Evolutionary conservation across 2,888 invertebrate genomes (phyloP), one percentile per base, ranked within the genome.

Genomic region (Mechanitis mazaeus): DNA sequence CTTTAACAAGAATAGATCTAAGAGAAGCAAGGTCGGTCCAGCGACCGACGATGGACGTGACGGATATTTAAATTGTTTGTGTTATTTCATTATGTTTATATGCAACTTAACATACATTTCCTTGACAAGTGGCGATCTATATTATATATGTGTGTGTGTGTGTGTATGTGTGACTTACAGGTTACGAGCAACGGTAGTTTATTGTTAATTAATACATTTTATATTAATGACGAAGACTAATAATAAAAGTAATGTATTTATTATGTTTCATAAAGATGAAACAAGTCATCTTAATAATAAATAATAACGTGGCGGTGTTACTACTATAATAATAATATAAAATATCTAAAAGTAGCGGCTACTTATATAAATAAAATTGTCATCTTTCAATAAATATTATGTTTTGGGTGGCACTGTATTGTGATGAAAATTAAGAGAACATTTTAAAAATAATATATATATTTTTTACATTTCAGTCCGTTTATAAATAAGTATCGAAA

Each of bases 341-440:
- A 42, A 42, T 42, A 42, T 54, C 63, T 68, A 68, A 65, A 67
- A 65, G 67, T 67, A 65, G 56, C 61, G 20, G 20, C 64, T 60
- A 64, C 66, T 66, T 64, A 56, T 61, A 61, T 60, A 58, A 68
- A 66, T 68, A 63, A 63, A 64, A 61, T 64, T 54, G 38, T 42
- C 63, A 70, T 75, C 76, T 77, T 73, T 73, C 73, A 71, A 68
- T 64, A 65, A 60, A 55, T 6, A n/a, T 20, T 11, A 54, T 42
- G 42, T 7, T 54, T 61, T 65, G 56, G 63, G 62, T 38, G 64
- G 31, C 6, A 7, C 50, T 12, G 28, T 50, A 50, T 5, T 50
- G 50, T 50, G 28, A 50, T 50, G 28, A 50, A 50, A 28, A 31
- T 28, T 50, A 28, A 50, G 50, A 9, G 5, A 3, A 28, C 50